These are phyloP conservation scores for Dione juno DNA, from an alignment of 2,888 invertebrate species.

Conservation along the genomic window DNA sequence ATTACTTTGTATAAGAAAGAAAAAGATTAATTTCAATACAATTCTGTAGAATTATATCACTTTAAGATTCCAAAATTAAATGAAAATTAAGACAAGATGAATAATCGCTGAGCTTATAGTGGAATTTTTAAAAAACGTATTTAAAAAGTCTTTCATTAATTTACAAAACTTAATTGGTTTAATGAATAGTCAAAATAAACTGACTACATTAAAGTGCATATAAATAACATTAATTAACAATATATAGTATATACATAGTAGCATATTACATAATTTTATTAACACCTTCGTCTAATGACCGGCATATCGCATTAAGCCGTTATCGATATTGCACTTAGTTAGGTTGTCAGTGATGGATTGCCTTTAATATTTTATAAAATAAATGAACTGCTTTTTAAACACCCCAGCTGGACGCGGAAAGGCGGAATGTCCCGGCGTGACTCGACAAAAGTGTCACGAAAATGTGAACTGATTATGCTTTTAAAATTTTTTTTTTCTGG, in stretches of 20 bases:
- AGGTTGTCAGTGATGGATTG: slow-evolving; percentile 75
- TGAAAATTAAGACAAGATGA: too few relatives aligned
- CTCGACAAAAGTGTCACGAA: slow-evolving; percentile 59
- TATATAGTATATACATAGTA: neutral
- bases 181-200: too few relatives aligned
- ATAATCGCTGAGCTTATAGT: too few relatives aligned
- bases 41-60: too few relatives aligned
- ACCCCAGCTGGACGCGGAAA: slow-evolving; percentile 58
- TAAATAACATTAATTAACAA: neutral
- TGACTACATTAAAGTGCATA: too few relatives aligned
- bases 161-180: neutral
- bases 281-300: slow-evolving; percentile 30
- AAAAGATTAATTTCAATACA: too few relatives aligned
- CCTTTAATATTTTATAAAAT: slow-evolving; percentile 68
- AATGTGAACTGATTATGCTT: slow-evolving; percentile 46
- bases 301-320: slow-evolving; percentile 42
- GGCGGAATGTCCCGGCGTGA: slow-evolving; percentile 57
- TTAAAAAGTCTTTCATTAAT: too few relatives aligned
- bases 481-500: slow-evolving; percentile 32
- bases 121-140: too few relatives aligned
- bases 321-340: slow-evolving; percentile 65
- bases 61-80: too few relatives aligned
- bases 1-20: too few relatives aligned
- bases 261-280: neutral
- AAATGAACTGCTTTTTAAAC: slow-evolving; percentile 71